Percentiles rank a stretch among this genome's conserved stretches.
These are phyloP conservation scores for Coranthus polyacanthus DNA, from an alignment of 2,797 vertebrate species.

Conservation along the genomic window DNA sequence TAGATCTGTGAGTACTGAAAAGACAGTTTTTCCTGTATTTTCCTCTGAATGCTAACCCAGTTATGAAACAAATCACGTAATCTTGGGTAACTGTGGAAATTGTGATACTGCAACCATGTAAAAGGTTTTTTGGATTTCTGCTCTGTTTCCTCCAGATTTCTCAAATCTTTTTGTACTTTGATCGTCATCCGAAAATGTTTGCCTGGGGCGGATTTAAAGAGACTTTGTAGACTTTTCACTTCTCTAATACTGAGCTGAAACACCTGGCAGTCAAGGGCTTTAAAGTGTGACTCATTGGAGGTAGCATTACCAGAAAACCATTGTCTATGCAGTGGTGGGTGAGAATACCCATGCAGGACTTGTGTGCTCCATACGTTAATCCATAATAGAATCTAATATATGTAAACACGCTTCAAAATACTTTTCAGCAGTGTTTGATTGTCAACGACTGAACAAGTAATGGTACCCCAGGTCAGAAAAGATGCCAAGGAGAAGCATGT, in stretches of 20 bases:
- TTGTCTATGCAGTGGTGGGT: too few species aligned
- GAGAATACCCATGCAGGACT: too few species aligned
- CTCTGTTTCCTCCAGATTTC: background rate
- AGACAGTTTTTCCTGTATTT: background rate
- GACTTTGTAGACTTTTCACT: background rate
- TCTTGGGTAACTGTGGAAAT: conserved; percentile 10
- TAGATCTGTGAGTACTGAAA: background rate
- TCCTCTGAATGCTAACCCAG: conserved; percentile 13
- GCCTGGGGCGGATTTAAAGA: background rate
- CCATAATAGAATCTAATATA: too few species aligned
- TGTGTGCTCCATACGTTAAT: too few species aligned
- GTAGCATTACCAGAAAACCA: too few species aligned
- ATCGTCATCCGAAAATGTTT: background rate
- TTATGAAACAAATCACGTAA: conserved; percentile 20
- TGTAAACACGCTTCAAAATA: too few species aligned
- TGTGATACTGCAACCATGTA: conserved; percentile 1
- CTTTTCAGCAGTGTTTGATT: too few species aligned
- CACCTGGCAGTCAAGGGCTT: too few species aligned
- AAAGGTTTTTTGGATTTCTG: conserved; percentile 1
- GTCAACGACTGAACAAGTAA: background rate
- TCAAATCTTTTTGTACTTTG: background rate
- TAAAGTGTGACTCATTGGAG: too few species aligned
- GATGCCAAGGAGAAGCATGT: conserved; percentile 28
- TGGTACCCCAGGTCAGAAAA: background rate
- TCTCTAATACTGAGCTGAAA: too few species aligned